Base-by-base conservation (phyloP, 2,797 vertebrate species). In the Botia kubotai region DNA sequence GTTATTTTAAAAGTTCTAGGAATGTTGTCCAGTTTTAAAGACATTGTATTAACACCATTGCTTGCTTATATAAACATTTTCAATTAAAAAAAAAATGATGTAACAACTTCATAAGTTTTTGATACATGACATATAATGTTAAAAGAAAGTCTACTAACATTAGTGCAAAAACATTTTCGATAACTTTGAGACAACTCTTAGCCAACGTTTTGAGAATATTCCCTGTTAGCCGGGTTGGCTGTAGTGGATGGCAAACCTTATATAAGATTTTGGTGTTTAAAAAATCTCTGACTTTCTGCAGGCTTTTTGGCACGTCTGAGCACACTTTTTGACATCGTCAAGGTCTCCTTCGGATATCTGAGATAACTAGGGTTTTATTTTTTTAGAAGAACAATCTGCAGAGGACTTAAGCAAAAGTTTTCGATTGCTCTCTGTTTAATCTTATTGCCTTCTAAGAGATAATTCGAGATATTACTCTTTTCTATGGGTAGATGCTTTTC, bases 381-480 rank as follows among this genome's bases (percentile, higher is more conserved):
- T n/a, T 23, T 50, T 13, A 36, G 8, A 4, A 36, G 67, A 23
- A 21, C 50, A 78, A 71, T 63, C 58, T 39, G 14, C 19, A 71
- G 26, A 13, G 63, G 29, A 53, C 14, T 72, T 52, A 66, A 26
- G 29, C 26, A 65, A 63, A 72, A 65, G 78, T 66, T 73, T 71
- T 55, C 3, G 1, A 33, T 63, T 16, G 26, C 60, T 33, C 13
- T 29, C 21, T 16, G 19, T 80, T 80, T 57, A 66, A 80, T 67
- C 33, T 6, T 16, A 57, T 72, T 73, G 21, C 78, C 0, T 12
- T 73, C n/a, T 0, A 66, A 17, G 29, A 73, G 50, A 73, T 73
- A 29, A 66, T 33, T 73, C 57, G 17, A 72, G 60, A 67, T 73
- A 73, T 80, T 65, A 80, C 43, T 73, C 50, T 43, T 80, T 52